Conservation (phyloP, 1,140 invertebrate genomes). For the Drosophila mauritiana region DNA sequence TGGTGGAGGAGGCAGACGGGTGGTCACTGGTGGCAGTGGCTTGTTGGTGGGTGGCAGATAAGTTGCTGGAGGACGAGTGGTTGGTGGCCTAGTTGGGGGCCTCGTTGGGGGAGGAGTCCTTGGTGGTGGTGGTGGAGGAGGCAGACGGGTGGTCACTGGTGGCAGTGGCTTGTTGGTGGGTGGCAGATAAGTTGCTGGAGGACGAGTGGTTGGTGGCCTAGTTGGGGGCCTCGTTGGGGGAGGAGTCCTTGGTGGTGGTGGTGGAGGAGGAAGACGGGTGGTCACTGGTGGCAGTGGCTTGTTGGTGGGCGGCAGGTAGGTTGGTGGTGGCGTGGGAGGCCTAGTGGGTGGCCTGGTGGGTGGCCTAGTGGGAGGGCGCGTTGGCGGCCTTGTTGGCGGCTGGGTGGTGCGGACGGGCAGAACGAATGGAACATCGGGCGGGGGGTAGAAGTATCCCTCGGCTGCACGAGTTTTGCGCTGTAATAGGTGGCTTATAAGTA, state of each 20-base stretch:
- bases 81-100: constrained; percentile 43
- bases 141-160: constrained; percentile 51
- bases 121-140: constrained; percentile 39
- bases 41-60: constrained; percentile 67
- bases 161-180: constrained; percentile 60
- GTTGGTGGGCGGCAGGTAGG: constrained; percentile 69
- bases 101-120: constrained; percentile 40
- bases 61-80: constrained; percentile 49
- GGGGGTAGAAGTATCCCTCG: constrained; percentile 75
- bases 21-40: constrained; percentile 60
- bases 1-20: constrained; percentile 36
- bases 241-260: constrained; percentile 33
- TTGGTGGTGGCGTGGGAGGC: constrained; percentile 54
- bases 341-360: constrained; percentile 45
- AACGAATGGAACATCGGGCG: constrained; percentile 70
- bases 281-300: constrained; percentile 64
- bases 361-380: constrained; percentile 44
- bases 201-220: constrained; percentile 30
- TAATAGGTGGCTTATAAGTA: background rate
- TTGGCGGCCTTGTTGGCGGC: constrained; percentile 58
- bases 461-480: constrained; percentile 74
- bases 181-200: constrained; percentile 64
- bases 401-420: constrained; percentile 56
- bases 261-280: constrained; percentile 37
- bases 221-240: constrained; percentile 49